Conservation (phyloP, 1,140 invertebrate genomes). For the Zelostemma sp. region DNA sequence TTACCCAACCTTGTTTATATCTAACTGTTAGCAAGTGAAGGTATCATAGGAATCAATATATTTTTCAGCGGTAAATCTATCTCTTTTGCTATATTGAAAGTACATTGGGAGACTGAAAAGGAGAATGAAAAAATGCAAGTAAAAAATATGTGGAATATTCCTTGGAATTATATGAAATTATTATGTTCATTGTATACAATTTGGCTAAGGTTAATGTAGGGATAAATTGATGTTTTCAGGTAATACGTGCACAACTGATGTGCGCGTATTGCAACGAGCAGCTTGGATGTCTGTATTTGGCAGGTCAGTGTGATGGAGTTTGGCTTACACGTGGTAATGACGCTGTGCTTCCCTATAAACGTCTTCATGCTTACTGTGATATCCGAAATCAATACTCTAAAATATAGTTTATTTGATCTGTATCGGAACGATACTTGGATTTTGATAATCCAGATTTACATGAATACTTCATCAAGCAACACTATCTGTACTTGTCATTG, state of each 20-base stretch:
- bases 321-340: constrained; percentile 33
- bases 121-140: too few relatives aligned
- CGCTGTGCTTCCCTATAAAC: constrained; percentile 39
- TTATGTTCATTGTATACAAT: not conserved
- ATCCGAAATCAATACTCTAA: constrained; percentile 34
- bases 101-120: too few relatives aligned
- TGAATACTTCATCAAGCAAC: too few relatives aligned
- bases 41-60: too few relatives aligned
- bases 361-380: constrained; percentile 27
- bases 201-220: constrained; percentile 19
- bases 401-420: constrained; percentile 25
- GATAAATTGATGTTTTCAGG: constrained; percentile 24
- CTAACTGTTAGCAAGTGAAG: too few relatives aligned
- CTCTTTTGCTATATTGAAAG: too few relatives aligned
- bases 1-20: too few relatives aligned
- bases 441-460: constrained; percentile 1
- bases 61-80: too few relatives aligned
- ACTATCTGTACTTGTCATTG: too few relatives aligned
- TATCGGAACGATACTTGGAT: constrained; percentile 10
- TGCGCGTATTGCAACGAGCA: constrained; percentile 25
- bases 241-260: constrained; percentile 29
- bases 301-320: constrained; percentile 33
- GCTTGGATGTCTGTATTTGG: constrained; percentile 28
- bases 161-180: not conserved
- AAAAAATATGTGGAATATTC: too few relatives aligned